A percentile compares a stretch with the other conserved stretches of the same genome.
Conservation (phyloP, 2,113 vertebrate species). For the Eptatretus burgeri region DNA sequence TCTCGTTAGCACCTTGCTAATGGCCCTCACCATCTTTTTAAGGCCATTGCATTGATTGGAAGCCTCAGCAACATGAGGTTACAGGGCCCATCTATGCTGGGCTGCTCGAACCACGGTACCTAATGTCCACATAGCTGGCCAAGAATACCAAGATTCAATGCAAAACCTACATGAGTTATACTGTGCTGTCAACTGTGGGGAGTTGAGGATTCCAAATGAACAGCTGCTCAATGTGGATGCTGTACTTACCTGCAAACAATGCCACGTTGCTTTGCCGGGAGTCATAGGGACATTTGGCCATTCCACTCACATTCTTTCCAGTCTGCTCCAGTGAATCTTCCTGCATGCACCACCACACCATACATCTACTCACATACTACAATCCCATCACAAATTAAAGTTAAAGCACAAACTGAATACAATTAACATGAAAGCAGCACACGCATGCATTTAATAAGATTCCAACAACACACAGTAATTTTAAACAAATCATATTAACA, state of each 20-base stretch:
- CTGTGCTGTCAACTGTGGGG: neutral
- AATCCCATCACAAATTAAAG: no score
- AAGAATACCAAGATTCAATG: no score
- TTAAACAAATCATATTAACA: no score
- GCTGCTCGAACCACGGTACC: neutral
- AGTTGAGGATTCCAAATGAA: neutral
- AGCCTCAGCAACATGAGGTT: neutral
- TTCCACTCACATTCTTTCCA: slow-evolving; percentile 56
- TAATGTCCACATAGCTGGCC: neutral
- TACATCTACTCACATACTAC: no score
- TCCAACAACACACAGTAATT: no score
- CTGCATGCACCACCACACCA: slow-evolving; percentile 16
- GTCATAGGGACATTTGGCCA: slow-evolving; percentile 83
- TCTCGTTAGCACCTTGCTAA: no score
- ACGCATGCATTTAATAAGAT: no score
- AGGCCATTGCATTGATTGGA: neutral
- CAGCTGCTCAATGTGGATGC: neutral
- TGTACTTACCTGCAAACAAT: slow-evolving; percentile 44
- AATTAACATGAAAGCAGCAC: no score
- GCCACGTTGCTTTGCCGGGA: slow-evolving; percentile 81
- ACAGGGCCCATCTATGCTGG: neutral
- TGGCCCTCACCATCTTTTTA: no score
- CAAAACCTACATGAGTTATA: no score
- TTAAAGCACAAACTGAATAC: no score
- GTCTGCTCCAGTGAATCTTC: slow-evolving; percentile 53